Percentiles rank a stretch among this genome's conserved stretches.
phyloP scores from a whole-genome alignment of 2,888 invertebrate species.

The Elegia similella region DNA sequence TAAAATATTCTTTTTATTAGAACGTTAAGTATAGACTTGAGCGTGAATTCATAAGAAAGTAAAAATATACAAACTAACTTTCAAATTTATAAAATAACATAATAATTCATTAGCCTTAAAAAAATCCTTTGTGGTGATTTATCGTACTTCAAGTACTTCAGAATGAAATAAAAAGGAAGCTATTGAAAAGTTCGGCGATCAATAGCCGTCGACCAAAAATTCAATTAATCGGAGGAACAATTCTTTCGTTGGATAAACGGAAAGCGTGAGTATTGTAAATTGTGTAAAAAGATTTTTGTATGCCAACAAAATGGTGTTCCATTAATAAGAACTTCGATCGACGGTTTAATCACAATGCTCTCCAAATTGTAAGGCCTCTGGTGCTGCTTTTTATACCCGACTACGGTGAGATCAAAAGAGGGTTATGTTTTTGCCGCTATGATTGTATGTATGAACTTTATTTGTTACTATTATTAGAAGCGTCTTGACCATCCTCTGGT shows the following conservation, averaged over 20 bases:
- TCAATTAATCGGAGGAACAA: conserved; percentile 67
- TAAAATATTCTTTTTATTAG: too few relatives aligned
- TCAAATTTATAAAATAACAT: too few relatives aligned
- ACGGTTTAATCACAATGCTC: conserved; percentile 48
- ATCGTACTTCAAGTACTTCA: conserved; percentile 66
- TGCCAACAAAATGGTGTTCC: conserved; percentile 53
- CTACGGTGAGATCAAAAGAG: too few relatives aligned
- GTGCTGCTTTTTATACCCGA: too few relatives aligned
- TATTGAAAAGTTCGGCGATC: conserved; percentile 65
- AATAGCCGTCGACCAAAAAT: conserved; percentile 73
- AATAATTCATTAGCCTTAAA: too few relatives aligned
- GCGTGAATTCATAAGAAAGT: too few relatives aligned
- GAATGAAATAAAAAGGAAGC: conserved; percentile 63
- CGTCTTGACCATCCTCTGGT: too few relatives aligned
- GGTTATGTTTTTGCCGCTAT: too few relatives aligned
- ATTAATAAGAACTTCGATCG: conserved; percentile 51
- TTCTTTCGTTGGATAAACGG: conserved; percentile 68
- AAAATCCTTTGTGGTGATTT: conserved; percentile 56
- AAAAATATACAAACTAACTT: too few relatives aligned
- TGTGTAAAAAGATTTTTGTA: conserved; percentile 62
- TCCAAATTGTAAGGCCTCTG: conserved; percentile 23
- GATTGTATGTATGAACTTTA: too few relatives aligned
- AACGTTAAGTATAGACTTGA: too few relatives aligned
- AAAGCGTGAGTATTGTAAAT: conserved; percentile 67
- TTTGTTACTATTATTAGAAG: too few relatives aligned